These are phyloP conservation scores for Bombycilla garrulus DNA, from an alignment of 2,113 vertebrate genomes.

Conservation along the genomic window DNA sequence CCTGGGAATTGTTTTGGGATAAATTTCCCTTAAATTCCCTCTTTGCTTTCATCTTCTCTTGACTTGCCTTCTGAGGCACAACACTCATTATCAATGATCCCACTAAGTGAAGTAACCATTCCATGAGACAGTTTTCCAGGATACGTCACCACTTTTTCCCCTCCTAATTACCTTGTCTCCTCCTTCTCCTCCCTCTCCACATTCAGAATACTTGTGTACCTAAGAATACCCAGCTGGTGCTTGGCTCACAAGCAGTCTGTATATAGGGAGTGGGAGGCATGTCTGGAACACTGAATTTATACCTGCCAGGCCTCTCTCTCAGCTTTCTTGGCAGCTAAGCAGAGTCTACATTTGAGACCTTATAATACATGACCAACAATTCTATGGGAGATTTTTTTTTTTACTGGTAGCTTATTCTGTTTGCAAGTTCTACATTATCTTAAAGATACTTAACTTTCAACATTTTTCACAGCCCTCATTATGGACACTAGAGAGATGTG, in stretches of 20 bases:
- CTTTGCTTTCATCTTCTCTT: neutral
- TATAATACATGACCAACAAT: neutral
- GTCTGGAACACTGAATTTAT: neutral
- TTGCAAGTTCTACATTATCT: neutral
- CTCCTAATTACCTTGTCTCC: neutral
- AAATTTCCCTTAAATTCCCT: neutral
- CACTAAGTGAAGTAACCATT: neutral
- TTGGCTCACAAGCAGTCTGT: rapidly evolving
- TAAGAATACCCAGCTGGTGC: neutral
- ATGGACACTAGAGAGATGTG: neutral
- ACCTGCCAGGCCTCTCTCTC: neutral
- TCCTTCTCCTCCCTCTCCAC: neutral
- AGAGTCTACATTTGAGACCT: neutral
- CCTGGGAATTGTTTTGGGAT: neutral
- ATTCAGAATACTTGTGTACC: neutral
- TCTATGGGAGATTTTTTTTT: neutral
- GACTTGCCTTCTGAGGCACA: neutral
- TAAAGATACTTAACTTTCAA: neutral
- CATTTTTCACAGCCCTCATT: neutral
- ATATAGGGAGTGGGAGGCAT: rapidly evolving
- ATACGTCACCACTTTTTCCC: neutral
- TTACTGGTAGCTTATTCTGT: neutral
- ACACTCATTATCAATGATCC: neutral
- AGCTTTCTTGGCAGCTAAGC: neutral
- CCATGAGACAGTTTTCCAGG: neutral